phyloP scores from a whole-genome alignment of 2,888 invertebrate species.

The Drosophila acutilabella region DNA sequence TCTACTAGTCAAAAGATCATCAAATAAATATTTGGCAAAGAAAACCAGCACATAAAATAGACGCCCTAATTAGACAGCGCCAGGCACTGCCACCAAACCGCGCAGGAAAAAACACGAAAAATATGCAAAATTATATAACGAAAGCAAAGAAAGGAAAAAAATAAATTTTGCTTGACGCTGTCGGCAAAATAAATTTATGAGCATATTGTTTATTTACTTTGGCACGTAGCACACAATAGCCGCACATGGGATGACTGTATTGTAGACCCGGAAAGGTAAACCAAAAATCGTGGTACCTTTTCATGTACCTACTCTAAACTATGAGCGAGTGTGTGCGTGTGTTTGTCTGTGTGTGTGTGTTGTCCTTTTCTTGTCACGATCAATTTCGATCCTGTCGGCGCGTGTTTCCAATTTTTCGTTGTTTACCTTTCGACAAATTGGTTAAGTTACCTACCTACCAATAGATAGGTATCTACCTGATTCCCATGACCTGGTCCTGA shows the following conservation, averaged over 20 bases:
- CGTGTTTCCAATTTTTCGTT: constrained; percentile 66
- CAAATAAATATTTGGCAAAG: constrained; percentile 36
- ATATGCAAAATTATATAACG: constrained; percentile 69
- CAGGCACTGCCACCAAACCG: constrained; percentile 31
- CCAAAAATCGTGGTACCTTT: constrained; percentile 4
- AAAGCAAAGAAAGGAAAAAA: constrained; percentile 37
- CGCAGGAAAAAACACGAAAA: constrained; percentile 31
- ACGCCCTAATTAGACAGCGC: constrained; percentile 70
- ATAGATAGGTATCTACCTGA: constrained; percentile 35
- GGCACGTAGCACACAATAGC: constrained; percentile 14
- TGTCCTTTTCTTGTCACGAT: constrained; percentile 58
- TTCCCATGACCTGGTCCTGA: constrained; percentile 13
- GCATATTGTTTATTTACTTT: constrained; percentile 67
- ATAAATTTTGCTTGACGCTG: constrained; percentile 56
- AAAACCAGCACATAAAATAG: constrained; percentile 34
- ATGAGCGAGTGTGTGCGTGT: neutral
- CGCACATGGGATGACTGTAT: constrained; percentile 5
- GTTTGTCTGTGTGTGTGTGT: constrained; percentile 1
- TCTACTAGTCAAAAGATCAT: constrained; percentile 37
- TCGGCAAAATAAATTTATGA: constrained; percentile 59
- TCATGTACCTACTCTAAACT: neutral
- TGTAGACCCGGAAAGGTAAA: constrained; percentile 2
- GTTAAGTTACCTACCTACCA: constrained; percentile 50
- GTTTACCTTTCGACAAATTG: constrained; percentile 60
- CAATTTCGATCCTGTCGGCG: constrained; percentile 76